Conservation (phyloP, 2,888 invertebrate genomes). For the Acrocera orbiculus region DNA sequence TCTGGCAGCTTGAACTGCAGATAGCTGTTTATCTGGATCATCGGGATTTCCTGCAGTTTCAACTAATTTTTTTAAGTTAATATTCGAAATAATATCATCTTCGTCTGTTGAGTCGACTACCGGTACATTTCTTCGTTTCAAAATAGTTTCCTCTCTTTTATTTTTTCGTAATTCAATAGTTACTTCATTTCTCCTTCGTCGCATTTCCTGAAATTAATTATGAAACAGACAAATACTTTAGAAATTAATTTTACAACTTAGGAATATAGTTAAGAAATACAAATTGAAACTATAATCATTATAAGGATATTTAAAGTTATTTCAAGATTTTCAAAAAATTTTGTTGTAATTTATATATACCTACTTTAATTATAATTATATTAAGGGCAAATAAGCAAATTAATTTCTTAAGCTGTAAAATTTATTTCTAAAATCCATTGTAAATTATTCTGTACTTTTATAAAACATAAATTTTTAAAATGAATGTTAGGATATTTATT, state of each 20-base stretch:
- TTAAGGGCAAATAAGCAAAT: no score
- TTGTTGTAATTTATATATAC: no score
- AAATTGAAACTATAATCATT: no score
- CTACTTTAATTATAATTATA: no score
- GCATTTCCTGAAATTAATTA: slow-evolving; percentile 64
- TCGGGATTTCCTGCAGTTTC: slow-evolving; percentile 67
- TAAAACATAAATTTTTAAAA: neutral
- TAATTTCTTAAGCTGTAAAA: no score
- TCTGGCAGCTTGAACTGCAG: slow-evolving; percentile 86
- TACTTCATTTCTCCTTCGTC: slow-evolving; percentile 89
- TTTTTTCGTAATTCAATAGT: slow-evolving; percentile 94
- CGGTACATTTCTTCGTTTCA: slow-evolving; percentile 92
- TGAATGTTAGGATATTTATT: no score
- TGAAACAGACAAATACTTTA: neutral
- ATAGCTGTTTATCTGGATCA: slow-evolving; percentile 63
- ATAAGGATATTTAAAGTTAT: no score
- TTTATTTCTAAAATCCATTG: no score
- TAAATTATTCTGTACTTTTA: neutral
- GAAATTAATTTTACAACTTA: no score
- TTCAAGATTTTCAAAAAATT: neutral
- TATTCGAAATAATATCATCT: slow-evolving; percentile 52
- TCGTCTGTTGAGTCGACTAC: slow-evolving; percentile 67
- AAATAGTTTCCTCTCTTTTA: slow-evolving; percentile 91
- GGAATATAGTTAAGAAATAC: no score
- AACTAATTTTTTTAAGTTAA: slow-evolving; percentile 67